phyloP scores from a whole-genome alignment of 2,888 invertebrate genomes.

The Zaprionus lineosus region DNA sequence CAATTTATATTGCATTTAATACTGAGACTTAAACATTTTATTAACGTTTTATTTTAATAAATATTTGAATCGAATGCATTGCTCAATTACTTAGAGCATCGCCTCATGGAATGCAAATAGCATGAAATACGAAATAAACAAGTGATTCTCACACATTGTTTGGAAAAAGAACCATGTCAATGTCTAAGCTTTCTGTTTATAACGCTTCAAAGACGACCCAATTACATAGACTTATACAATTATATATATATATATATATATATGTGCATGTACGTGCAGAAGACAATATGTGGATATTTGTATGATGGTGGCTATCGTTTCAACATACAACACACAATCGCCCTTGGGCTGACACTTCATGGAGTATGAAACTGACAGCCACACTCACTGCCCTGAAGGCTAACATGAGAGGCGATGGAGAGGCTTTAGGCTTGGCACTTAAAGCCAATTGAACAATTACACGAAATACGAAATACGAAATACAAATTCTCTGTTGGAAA shows the following conservation, averaged over 20 bases:
- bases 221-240: neutral
- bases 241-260: neutral
- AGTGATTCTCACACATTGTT: conserved; percentile 60
- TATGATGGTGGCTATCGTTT: neutral
- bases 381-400: conserved; percentile 13
- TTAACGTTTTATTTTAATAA: too few relatives aligned
- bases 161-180: conserved; percentile 69
- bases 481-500: neutral
- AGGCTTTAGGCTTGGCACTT: conserved; percentile 19
- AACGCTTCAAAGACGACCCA: conserved; percentile 6
- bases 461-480: neutral
- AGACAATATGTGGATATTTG: neutral
- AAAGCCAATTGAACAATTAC: conserved; percentile 41
- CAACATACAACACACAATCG: conserved; percentile 26
- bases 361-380: conserved; percentile 43
- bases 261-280: neutral
- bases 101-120: conserved; percentile 31
- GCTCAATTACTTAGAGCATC: too few relatives aligned
- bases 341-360: conserved; percentile 62
- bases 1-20: too few relatives aligned
- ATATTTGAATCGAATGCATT: too few relatives aligned
- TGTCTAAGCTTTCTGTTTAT: conserved; percentile 34
- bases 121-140: conserved; percentile 42
- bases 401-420: conserved; percentile 9
- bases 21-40: too few relatives aligned